Evolutionary conservation across 2,113 vertebrate genomes (phyloP), one percentile per base, ranked within the genome.

Genomic region (Corydoras sp.): DNA sequence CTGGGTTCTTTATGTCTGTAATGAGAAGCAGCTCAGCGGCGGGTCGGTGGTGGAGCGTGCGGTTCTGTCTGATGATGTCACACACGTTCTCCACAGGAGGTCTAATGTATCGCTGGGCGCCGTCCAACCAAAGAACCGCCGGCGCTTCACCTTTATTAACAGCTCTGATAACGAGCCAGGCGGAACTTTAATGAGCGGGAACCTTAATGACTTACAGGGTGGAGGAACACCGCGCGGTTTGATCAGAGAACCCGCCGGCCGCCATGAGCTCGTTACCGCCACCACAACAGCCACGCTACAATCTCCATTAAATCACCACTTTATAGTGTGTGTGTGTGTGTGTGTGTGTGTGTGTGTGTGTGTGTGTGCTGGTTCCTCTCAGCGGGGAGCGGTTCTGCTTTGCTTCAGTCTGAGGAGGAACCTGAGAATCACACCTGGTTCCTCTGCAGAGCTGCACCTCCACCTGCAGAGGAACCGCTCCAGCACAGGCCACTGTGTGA

Each of bases 301-400:
- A 3, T 53, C 14, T 6, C n/a, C 5, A 56, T 56, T 56, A 56
- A 56, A 56, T 56, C 54, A 56, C 7, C 3, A 13, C n/a, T 56
- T 35, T 58, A n/a, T 53, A 32, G 10, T n/a, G n/a, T n/a, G n/a
- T n/a, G n/a, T n/a, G n/a, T n/a, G n/a, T n/a, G n/a, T n/a, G n/a
- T n/a, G n/a, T n/a, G n/a, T n/a, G n/a, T n/a, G n/a, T n/a, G n/a
- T n/a, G n/a, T n/a, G 12, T 18, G 6, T 11, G 29, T 18, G 48
- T 43, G 30, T 64, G 54, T 65, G 56, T 65, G 48, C 60, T 58
- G 32, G 63, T 66, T 24, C 64, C 54, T 73, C 55, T 7, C 12
- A 49, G 68, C 51, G 54, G 61, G 43, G 9, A 62, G 53, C 15
- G 63, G 43, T 35, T 35, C n/a, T n/a, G n/a, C n/a, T n/a, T n/a